Base-by-base conservation (phyloP, 2,113 vertebrate species). In the Tichodroma muraria region DNA sequence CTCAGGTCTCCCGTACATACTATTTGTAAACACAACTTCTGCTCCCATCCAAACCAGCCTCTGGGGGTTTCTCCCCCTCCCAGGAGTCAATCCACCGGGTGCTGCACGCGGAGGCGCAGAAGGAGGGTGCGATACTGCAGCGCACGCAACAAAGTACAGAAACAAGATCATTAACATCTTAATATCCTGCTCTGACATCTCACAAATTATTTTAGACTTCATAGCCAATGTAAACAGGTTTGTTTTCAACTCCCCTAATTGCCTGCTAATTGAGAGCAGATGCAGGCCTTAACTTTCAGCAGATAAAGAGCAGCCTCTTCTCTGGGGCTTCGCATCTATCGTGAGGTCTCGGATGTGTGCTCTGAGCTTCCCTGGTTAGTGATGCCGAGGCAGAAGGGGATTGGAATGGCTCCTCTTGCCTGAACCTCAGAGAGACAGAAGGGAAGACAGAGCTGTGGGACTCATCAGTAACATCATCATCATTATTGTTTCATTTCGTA, bases 121-220 rank as follows among this genome's bases (percentile, higher is more conserved):
- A 35, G 65, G 78, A 92, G 89, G 92, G 94, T 10, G 81, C 2
- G 4, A 40, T 53, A 24, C 37, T 31, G 38, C 27, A 2, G 54
- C 1, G n/a, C 54, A 5, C 37, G 31, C 61, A 80, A 87, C 88
- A 45, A 93, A 88, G 52, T 83, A 42, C 90, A 94, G 94, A 90
- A 86, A 91, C 80, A 71, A 65, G 90, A 96, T 97, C 95, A 97
- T 97, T 97, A 97, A 97, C 93, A 92, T 93, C 95, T 97, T 96
- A 96, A 97, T 97, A 96, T 94, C 92, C 96, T 89, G 78, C 86
- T 92, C 92, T 97, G 95, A 97, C 97, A 92, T 97, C 96, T 96
- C 97, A 93, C 96, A 97, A 97, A 97, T 96, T 96, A 97, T 97
- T 97, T 94, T 75, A 85, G 60, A 84, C 96, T 97, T 80, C 75